Evolutionary conservation across 2,888 invertebrate genomes (phyloP).

Genomic region (Steinernema scapterisci): DNA sequence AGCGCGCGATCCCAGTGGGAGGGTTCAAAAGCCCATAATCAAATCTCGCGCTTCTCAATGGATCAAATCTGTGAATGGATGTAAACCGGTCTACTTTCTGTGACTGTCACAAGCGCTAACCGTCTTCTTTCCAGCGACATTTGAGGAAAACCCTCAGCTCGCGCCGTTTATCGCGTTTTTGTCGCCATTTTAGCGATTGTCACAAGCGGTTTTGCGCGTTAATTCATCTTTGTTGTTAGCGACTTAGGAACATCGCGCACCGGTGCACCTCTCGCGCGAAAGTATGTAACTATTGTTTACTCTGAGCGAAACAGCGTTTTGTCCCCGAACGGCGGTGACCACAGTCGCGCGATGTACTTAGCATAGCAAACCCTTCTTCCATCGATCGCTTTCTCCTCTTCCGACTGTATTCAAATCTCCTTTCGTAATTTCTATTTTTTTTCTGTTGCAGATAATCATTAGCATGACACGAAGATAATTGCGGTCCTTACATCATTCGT

Average conservation of each 20-base stretch:
- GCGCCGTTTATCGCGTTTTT: slow-evolving; percentile 12
- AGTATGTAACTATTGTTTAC: slow-evolving; percentile 31
- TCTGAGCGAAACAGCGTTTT: slow-evolving; percentile 18
- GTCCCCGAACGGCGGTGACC: slow-evolving; percentile 19
- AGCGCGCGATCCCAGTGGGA: background rate
- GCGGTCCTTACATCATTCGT: background rate
- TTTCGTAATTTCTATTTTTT: background rate
- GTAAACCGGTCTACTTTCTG: background rate
- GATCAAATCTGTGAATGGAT: background rate
- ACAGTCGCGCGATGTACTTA: slow-evolving; percentile 28
- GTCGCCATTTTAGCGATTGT: background rate
- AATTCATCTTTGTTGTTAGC: background rate
- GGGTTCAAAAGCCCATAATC: slow-evolving; percentile 11
- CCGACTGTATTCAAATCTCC: background rate
- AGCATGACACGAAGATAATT: slow-evolving; percentile 28
- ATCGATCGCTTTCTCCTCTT: slow-evolving; percentile 10
- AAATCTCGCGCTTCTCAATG: background rate
- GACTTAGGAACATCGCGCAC: background rate
- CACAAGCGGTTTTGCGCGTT: slow-evolving; percentile 4
- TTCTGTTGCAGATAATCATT: background rate
- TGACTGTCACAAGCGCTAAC: background rate
- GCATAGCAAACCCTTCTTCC: slow-evolving; percentile 6
- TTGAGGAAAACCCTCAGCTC: background rate
- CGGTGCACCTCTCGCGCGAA: background rate
- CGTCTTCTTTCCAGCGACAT: background rate